These are phyloP conservation scores for Marmota flaviventris DNA, from an alignment of 2,113 vertebrate genomes.

Conservation along the genomic window DNA sequence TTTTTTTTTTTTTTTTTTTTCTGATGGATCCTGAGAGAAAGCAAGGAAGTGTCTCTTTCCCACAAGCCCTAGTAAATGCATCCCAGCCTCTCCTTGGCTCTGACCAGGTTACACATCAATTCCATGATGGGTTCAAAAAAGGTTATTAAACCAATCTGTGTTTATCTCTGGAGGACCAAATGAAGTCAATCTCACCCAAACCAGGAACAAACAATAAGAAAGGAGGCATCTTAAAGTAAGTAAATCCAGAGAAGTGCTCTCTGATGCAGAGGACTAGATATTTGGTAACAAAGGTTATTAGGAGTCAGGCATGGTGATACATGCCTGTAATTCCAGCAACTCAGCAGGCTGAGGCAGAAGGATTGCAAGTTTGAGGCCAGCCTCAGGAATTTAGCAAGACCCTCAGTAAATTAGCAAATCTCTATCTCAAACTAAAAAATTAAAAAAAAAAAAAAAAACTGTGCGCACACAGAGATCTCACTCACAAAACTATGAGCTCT, in stretches of 20 bases:
- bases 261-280: neutral
- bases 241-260: neutral
- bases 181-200: neutral
- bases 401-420: too few relatives aligned
- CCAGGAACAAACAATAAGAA: neutral
- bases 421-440: too few relatives aligned
- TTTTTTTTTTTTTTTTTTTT: constrained; percentile 48
- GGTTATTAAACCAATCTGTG: neutral
- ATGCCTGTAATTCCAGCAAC: too few relatives aligned
- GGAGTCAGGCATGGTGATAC: too few relatives aligned
- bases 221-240: neutral
- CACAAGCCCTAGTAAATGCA: neutral
- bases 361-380: too few relatives aligned
- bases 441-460: too few relatives aligned
- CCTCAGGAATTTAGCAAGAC: too few relatives aligned
- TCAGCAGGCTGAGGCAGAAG: too few relatives aligned
- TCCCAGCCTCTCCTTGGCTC: neutral
- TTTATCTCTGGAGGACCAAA: neutral
- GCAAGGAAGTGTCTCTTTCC: neutral
- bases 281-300: neutral
- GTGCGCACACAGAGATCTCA: neutral
- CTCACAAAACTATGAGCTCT: neutral
- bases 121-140: neutral
- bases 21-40: neutral
- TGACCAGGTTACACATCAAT: neutral